Conservation (phyloP, 1,140 invertebrate species). For the Sarcophaga peregrina region DNA sequence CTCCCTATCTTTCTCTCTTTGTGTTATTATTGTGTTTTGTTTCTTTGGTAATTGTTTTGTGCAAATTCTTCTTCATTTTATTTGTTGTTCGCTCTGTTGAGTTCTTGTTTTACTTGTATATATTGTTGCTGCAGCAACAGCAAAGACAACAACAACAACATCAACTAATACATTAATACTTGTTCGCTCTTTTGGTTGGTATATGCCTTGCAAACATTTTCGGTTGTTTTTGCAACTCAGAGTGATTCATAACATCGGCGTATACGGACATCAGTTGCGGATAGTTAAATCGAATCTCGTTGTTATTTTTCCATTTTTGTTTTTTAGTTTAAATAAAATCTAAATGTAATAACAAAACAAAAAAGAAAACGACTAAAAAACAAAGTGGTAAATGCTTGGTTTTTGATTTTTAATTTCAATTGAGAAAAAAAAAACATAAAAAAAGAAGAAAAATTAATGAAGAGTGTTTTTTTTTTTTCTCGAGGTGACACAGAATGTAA, state of each 20-base stretch:
- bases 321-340: not conserved
- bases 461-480: constrained; percentile 19
- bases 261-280: constrained; percentile 39
- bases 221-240: constrained; percentile 32
- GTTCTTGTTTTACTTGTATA: constrained; percentile 30
- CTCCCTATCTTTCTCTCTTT: not conserved
- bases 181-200: constrained; percentile 9
- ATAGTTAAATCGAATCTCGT: constrained; percentile 22
- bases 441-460: not conserved
- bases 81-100: constrained; percentile 15
- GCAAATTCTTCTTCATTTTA: not conserved
- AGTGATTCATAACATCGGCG: constrained; percentile 40
- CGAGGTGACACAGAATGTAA: constrained; percentile 31
- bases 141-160: not conserved
- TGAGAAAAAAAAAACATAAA: no score
- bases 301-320: constrained; percentile 13
- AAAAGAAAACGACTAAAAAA: not conserved
- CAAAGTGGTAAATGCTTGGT: not conserved
- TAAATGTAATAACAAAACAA: not conserved
- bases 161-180: not conserved
- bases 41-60: not conserved
- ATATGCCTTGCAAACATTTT: constrained; percentile 12
- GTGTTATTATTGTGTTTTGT: no score
- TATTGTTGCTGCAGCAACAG: not conserved
- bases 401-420: not conserved